Conservation (phyloP, 2,888 invertebrate species). For the Anticlea derivata region DNA sequence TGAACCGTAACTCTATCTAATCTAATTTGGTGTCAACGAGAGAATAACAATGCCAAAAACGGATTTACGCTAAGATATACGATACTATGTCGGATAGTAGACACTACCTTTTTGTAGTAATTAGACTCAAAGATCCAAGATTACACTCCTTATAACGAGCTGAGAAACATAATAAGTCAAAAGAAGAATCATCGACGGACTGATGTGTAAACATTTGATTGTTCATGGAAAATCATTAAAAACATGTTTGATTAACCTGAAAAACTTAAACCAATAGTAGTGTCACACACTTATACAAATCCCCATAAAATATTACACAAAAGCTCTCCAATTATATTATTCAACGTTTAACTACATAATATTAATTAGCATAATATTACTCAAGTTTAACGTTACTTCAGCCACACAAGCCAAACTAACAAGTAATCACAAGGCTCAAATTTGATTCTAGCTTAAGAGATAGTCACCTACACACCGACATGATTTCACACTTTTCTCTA, state of each 20-base stretch:
- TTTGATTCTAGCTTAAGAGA: conserved; percentile 44
- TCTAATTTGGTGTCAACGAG: conserved; percentile 45
- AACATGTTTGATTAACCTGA: background rate
- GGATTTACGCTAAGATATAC: conserved; percentile 44
- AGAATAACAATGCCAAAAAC: conserved; percentile 51
- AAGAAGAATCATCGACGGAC: conserved; percentile 1
- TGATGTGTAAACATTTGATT: conserved; percentile 1
- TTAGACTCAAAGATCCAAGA: conserved; percentile 5
- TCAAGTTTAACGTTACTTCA: conserved; percentile 13
- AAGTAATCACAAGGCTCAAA: conserved; percentile 51
- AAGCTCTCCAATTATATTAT: conserved; percentile 34
- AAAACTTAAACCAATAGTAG: conserved; percentile 17
- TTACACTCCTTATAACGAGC: background rate
- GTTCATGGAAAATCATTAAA: background rate
- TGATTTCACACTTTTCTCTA: conserved; percentile 35
- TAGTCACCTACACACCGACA: conserved; percentile 46
- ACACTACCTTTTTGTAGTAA: conserved; percentile 27
- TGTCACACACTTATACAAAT: conserved; percentile 24
- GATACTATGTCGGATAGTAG: conserved; percentile 39
- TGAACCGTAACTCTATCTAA: conserved; percentile 40
- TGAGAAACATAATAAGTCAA: background rate
- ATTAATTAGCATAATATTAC: conserved; percentile 12
- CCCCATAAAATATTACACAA: conserved; percentile 24
- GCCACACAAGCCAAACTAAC: conserved; percentile 26
- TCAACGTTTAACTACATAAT: conserved; percentile 21